Base-by-base conservation (phyloP, 2,113 vertebrate genomes). In the Amphilophus citrinellus region DNA sequence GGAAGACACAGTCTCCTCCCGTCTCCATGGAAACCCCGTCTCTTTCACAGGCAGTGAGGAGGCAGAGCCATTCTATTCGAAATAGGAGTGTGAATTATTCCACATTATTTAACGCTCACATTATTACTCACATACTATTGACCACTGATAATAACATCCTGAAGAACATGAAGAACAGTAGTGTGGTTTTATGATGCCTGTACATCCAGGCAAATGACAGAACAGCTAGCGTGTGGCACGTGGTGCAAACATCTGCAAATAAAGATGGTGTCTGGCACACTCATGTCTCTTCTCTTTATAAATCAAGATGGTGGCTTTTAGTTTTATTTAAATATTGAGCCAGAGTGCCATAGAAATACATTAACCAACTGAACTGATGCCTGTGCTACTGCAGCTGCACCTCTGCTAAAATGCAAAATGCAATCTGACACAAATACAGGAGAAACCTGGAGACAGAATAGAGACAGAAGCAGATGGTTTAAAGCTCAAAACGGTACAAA, bases 1-100 rank as follows among this genome's bases (percentile, higher is more conserved):
- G 89, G 93, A 94, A 95, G 93, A 94, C 91, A 91, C 89, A 92
- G 93, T 94, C 93, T 94, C 94, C 86, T 94, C 92, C 94, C 87
- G 92, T 96, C 92, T 93, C 95, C 94, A 95, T 96, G 93, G 95
- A 91, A 95, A 96, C 95, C 85, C 91, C 90, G 76, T 95, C 93
- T 94, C 92, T 85, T 91, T 93, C 89, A 91, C 88, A 92, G 87
- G 86, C 90, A 65, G 83, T 58, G 87, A 93, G 87, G 84, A 93
- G 88, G 85, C 89, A 88, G 83, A 92, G 77, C 85, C 83, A 61
- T 58, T 73, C 47, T 56, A 73, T 73, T 73, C 10, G 10, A 73
- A 73, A 56, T 27, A 56, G 68, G 27, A 56, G 68, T 73, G 68
- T 73, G 68, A 73, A 73, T 73, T 73, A 56, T 56, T 91, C 82